phyloP scores from a whole-genome alignment of 2,888 invertebrate genomes.

The Germaria angustata region DNA sequence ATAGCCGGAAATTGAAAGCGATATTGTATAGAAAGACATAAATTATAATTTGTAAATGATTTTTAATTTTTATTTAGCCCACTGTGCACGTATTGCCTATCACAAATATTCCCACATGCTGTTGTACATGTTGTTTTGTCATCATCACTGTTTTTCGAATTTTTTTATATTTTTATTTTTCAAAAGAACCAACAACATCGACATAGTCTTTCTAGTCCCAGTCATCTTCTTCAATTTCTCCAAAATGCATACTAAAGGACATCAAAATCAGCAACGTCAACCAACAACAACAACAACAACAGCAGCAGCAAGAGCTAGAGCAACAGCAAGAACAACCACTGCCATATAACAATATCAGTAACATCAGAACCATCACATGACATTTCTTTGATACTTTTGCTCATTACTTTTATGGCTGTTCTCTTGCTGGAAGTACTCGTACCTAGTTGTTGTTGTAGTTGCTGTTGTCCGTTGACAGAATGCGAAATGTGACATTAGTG shows the following conservation, averaged over 20 bases:
- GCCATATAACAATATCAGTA: slow-evolving; percentile 51
- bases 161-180: neutral
- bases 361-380: slow-evolving; percentile 65
- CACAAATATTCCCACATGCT: slow-evolving; percentile 65
- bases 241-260: slow-evolving; percentile 44
- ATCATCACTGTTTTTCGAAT: slow-evolving; percentile 52
- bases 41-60: too few species aligned
- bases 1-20: too few species aligned
- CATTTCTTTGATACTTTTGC: slow-evolving; percentile 65
- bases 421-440: neutral
- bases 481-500: slow-evolving; percentile 65
- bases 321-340: neutral
- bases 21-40: too few species aligned
- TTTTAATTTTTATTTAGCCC: too few species aligned
- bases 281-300: slow-evolving; percentile 4
- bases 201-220: slow-evolving; percentile 15
- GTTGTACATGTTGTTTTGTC: slow-evolving; percentile 50
- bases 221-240: slow-evolving; percentile 19
- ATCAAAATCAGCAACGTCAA: slow-evolving; percentile 56
- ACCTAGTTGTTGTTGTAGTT: slow-evolving; percentile 9
- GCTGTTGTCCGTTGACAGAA: slow-evolving; percentile 60
- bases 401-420: slow-evolving; percentile 58
- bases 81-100: slow-evolving; percentile 20
- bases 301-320: slow-evolving; percentile 13
- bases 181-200: neutral